Conservation (phyloP, 2,888 invertebrate species). For the Aspidapion aeneum region DNA sequence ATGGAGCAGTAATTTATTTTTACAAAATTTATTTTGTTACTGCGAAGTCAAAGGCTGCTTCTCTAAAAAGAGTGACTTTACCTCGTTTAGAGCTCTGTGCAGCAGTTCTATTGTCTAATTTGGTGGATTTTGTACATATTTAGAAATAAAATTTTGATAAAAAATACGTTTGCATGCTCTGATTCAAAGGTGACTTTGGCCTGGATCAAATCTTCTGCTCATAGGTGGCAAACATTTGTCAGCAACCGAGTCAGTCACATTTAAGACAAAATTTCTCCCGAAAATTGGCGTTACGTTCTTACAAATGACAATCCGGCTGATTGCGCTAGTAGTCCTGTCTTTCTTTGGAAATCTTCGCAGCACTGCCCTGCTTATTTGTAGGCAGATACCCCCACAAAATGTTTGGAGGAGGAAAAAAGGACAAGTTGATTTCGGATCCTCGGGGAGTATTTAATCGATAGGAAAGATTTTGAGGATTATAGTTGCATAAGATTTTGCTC, state of each 20-base stretch:
- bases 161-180: constrained; percentile 8
- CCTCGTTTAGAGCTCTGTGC: constrained; percentile 6
- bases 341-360: background rate
- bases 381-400: background rate
- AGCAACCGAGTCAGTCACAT: no score
- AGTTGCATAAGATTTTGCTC: constrained; percentile 2
- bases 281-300: constrained; percentile 8
- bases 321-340: constrained; percentile 2
- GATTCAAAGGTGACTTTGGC: constrained; percentile 9
- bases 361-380: background rate
- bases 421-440: background rate
- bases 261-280: no score
- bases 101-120: constrained; percentile 5
- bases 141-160: constrained; percentile 23
- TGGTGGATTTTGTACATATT: constrained; percentile 6
- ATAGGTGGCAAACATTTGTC: constrained; percentile 13
- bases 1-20: no score
- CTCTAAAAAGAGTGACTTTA: constrained; percentile 4
- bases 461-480: constrained; percentile 6
- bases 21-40: background rate
- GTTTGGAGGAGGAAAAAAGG: background rate
- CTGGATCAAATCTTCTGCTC: constrained; percentile 9
- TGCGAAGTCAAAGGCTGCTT: constrained; percentile 5
- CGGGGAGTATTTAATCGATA: background rate
- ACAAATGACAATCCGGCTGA: constrained; percentile 9